phyloP scores from a whole-genome alignment of 2,888 invertebrate species.

The Thymelicus acteon region DNA sequence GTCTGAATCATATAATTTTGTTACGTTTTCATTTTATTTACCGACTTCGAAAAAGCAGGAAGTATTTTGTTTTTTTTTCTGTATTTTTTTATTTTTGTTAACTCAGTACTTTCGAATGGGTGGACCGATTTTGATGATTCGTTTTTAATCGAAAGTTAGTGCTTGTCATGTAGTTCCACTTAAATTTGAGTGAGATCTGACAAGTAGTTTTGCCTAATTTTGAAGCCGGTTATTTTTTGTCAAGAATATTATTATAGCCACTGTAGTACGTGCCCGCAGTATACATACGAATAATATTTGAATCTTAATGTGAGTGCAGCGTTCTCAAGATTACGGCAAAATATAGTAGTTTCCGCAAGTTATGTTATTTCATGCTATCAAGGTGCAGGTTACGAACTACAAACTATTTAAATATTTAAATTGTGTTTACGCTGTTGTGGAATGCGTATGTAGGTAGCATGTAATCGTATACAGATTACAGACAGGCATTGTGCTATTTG shows the following conservation, averaged over 20 bases:
- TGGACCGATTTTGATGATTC: too few species aligned
- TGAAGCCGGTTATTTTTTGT: too few species aligned
- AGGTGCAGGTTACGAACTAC: constrained; percentile 20
- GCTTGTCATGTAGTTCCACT: too few species aligned
- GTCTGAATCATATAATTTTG: constrained; percentile 8
- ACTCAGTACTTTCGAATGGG: too few species aligned
- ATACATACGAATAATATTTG: constrained; percentile 11
- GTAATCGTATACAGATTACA: not conserved
- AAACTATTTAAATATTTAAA: constrained; percentile 26
- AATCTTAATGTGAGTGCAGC: constrained; percentile 19
- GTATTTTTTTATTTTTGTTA: too few species aligned
- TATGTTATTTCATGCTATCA: constrained; percentile 27
- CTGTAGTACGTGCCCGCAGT: not conserved
- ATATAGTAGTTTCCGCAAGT: constrained; percentile 27
- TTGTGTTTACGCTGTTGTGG: constrained; percentile 16
- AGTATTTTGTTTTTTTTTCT: too few species aligned
- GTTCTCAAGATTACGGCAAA: constrained; percentile 24
- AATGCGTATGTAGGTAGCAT: constrained; percentile 3
- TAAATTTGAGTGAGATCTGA: too few species aligned
- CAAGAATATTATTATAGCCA: not conserved
- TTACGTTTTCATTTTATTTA: constrained; percentile 5
- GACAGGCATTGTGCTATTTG: not conserved
- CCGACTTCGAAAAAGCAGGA: too few species aligned
- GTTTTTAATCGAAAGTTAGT: too few species aligned
- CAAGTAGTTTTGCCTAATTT: too few species aligned